Evolutionary conservation across 2,888 invertebrate genomes (phyloP).

Genomic region (Tiliacea aurago): DNA sequence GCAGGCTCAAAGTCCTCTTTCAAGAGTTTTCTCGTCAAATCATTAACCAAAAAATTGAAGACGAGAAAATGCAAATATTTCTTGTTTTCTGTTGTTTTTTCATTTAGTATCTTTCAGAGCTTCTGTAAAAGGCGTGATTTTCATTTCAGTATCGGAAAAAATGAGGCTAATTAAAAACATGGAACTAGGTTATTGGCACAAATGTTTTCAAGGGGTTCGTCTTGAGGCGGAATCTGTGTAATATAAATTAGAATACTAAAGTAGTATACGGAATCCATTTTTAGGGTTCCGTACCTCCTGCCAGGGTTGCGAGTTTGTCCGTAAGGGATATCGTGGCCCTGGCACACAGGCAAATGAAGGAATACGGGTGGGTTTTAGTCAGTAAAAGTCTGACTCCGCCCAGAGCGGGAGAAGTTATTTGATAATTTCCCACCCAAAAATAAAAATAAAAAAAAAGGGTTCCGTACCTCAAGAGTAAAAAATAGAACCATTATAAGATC

Average conservation of each 20-base stretch:
- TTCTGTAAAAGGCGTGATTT: conserved; percentile 19
- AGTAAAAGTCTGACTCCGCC: no score
- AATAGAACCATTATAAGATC: no score
- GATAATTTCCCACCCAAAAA: no score
- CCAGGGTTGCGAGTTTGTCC: no score
- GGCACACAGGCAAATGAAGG: no score
- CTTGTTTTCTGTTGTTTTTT: not conserved
- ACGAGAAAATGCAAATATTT: not conserved
- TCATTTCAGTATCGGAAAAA: conserved; percentile 49
- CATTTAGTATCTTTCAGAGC: not conserved
- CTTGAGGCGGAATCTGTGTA: not conserved
- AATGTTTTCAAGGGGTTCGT: conserved; percentile 7
- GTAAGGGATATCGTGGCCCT: no score
- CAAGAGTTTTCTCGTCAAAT: not conserved
- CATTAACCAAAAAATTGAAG: not conserved
- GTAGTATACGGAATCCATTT: not conserved
- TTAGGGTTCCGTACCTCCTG: no score
- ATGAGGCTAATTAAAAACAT: conserved; percentile 48
- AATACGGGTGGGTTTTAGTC: no score
- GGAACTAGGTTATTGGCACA: conserved; percentile 25
- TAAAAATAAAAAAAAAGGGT: no score
- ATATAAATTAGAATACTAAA: not conserved
- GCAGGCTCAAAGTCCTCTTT: no score
- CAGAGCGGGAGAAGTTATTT: no score
- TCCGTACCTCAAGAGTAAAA: no score